Evolutionary conservation across 2,888 invertebrate genomes (phyloP), one percentile per base, ranked within the genome.

Genomic region (Apamea crenata): DNA sequence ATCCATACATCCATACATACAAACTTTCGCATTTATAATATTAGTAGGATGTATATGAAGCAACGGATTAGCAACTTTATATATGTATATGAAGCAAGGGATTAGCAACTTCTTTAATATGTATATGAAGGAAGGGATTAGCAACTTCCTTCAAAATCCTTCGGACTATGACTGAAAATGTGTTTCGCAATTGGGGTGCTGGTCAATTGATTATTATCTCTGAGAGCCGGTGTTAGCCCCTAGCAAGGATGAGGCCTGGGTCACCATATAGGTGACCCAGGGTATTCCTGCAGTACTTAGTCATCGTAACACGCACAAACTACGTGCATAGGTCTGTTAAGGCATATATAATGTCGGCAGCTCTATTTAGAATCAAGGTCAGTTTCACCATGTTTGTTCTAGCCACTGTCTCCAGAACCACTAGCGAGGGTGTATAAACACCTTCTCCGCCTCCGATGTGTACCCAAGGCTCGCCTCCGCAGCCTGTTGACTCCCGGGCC

Each of bases 331-430:
- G 25, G 56, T 56, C 56, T 56, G 25, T 10, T 56, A n/a, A 25
- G 56, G n/a, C 32, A 56, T 47, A 36, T 16, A 32, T 32, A 32
- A 32, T 29, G 56, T n/a, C n/a, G 8, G 18, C n/a, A 29, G 53
- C 36, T 44, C 75, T 74, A 75, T 66, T 80, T 56, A 25, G 47
- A 40, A 82, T 80, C 7, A 82, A 82, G 80, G 56, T 76, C 56
- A 82, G 40, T 32, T 32, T 16, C 65, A 21, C 29, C 16, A n/a
- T 80, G 40, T 80, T 80, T 80, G 83, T 36, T n/a, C 53, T 44
- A 32, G 66, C 21, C n/a, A n/a, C 32, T 67, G 66, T 53, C n/a
- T 78, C 21, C n/a, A 59, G 40, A n/a, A 50, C 50, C 59, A 40
- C n/a, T 50, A 50, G 32, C 29, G 32, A 3, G 16, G 65, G 12